These are phyloP conservation scores for Dynastes maya DNA, from an alignment of 2,888 invertebrate genomes.

Conservation along the genomic window DNA sequence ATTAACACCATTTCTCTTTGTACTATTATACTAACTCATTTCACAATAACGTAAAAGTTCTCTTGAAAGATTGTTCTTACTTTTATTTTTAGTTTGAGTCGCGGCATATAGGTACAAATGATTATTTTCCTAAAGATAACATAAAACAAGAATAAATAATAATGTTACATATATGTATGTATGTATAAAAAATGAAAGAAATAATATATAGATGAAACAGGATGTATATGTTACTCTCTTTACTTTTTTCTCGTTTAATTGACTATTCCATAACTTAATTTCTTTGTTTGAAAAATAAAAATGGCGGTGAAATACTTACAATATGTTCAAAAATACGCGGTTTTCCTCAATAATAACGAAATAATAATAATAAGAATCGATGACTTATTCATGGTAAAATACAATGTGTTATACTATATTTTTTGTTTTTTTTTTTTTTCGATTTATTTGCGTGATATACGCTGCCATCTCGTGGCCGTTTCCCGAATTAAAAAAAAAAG, in stretches of 20 bases:
- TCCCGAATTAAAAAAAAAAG: neutral
- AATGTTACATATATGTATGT: constrained; percentile 23
- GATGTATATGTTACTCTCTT: constrained; percentile 12
- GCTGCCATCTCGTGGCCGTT: constrained; percentile 17
- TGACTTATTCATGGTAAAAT: no score
- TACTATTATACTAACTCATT: neutral
- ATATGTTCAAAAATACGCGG: neutral
- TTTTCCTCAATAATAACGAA: neutral
- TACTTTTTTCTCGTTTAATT: neutral
- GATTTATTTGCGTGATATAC: neutral
- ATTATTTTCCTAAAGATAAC: constrained; percentile 19
- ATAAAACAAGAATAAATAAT: constrained; percentile 40
- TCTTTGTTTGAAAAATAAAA: neutral
- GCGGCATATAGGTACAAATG: constrained; percentile 5
- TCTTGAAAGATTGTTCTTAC: neutral
- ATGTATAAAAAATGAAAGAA: constrained; percentile 6
- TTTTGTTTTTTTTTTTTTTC: neutral
- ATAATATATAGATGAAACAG: neutral
- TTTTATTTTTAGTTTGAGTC: constrained; percentile 18
- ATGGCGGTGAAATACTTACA: neutral
- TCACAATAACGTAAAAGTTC: neutral
- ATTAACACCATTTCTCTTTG: neutral
- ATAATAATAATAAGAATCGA: neutral
- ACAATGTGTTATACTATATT: neutral
- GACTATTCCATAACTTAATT: neutral